phyloP scores from a whole-genome alignment of 2,797 vertebrate genomes.

The Adrianichthys oophorus region DNA sequence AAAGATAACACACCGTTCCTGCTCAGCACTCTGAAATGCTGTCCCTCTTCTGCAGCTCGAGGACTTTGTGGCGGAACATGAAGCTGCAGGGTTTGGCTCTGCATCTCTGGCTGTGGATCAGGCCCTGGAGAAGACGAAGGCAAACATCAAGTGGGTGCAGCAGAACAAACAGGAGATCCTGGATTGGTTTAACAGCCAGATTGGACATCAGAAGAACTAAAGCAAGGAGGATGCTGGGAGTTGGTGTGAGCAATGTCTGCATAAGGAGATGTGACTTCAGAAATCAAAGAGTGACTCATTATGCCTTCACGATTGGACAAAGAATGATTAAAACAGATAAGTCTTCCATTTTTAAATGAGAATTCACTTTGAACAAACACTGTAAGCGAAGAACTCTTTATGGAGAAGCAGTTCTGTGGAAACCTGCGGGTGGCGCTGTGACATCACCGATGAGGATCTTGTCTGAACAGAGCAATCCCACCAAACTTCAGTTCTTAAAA shows the following conservation, averaged over 20 bases:
- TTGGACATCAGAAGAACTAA: background rate
- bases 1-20: background rate
- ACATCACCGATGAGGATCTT: no score
- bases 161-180: conserved; percentile 71
- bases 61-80: conserved; percentile 78
- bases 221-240: background rate
- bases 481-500: no score
- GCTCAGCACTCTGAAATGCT: background rate
- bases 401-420: no score
- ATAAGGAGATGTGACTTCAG: background rate
- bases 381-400: no score
- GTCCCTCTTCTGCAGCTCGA: conserved; percentile 71
- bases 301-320: background rate
- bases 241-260: background rate
- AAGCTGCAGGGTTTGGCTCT: conserved; percentile 80
- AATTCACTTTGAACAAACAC: no score
- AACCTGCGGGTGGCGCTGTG: no score
- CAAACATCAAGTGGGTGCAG: conserved; percentile 87
- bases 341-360: no score
- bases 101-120: conserved; percentile 84
- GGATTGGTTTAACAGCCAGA: conserved; percentile 76
- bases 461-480: no score
- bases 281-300: background rate
- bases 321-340: background rate
- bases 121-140: conserved; percentile 82